Evolutionary conservation across 2,113 vertebrate genomes (phyloP).

Genomic region (Rhodinocichla rosea): DNA sequence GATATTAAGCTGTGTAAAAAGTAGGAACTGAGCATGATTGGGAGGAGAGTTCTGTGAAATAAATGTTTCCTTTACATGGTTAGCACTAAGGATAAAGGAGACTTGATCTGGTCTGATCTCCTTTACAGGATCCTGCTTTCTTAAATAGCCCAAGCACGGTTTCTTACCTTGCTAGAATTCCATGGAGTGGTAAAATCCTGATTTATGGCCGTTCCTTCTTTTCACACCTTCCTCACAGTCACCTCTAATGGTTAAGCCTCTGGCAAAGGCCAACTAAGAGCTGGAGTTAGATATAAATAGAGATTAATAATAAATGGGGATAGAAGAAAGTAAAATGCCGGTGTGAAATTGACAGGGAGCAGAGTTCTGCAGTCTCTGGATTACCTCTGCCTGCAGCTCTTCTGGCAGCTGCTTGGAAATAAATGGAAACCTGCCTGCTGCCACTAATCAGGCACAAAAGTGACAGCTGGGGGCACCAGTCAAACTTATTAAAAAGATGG

Average conservation of each 20-base stretch:
- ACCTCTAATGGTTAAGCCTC: slow-evolving; percentile 39
- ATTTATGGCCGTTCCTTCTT: not conserved
- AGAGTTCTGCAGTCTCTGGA: not conserved
- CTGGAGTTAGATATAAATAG: slow-evolving; percentile 64
- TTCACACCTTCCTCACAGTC: not conserved
- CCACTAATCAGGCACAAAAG: not conserved
- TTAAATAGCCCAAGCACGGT: not conserved
- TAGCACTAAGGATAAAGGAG: not conserved
- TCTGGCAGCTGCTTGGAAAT: slow-evolving; percentile 37
- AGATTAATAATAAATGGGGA: slow-evolving; percentile 69
- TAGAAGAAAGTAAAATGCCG: slow-evolving; percentile 19
- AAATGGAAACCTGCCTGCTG: slow-evolving; percentile 11
- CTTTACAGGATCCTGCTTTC: not conserved
- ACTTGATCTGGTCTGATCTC: not conserved
- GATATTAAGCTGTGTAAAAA: not conserved
- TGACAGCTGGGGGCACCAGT: not conserved
- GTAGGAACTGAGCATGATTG: not conserved
- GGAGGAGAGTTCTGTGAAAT: not conserved
- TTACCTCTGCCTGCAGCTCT: slow-evolving; percentile 17
- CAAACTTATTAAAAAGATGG: not conserved
- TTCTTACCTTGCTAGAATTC: not conserved
- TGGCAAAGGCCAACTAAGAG: slow-evolving; percentile 41
- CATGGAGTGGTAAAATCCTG: not conserved
- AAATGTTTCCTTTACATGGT: not conserved
- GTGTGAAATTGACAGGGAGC: slow-evolving; percentile 12